Evolutionary conservation across 2,113 vertebrate species (phyloP), one percentile per base, ranked within the genome.

Genomic region (Oreotragus oreotragus): DNA sequence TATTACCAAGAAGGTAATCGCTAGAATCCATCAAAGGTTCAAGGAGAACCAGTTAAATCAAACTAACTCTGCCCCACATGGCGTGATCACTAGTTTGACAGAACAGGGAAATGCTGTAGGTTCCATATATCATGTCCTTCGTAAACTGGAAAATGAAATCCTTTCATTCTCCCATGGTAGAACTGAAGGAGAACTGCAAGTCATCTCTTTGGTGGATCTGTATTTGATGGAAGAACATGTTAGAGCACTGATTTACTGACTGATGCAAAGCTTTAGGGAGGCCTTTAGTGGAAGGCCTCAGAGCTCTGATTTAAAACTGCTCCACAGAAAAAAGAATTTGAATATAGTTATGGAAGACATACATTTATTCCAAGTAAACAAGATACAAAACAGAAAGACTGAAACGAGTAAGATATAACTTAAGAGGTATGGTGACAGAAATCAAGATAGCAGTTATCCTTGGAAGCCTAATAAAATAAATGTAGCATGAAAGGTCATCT

Each of bases 241-340:
- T 7, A 15, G 70, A 77, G 16, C 86, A 39, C 16, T 85, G 64
- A 86, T 45, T 58, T 92, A 94, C 1, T 36, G 73, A 84, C 55
- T 76, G 39, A 91, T 73, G 15, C 16, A 21, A 87, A 55, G 70
- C 62, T 95, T 83, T 5, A 25, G 30, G 70, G 51, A 90, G 89
- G 33, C 17, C 33, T 76, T 83, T 70, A 47, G 33, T 53, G 57
- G 53, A 77, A 90, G 81, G 45, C 58, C 81, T 33, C 39, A 36
- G 51, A 91, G 45, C 45, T 92, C 57, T 62, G 36, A 43, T 7
- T 88, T 89, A 80, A 80, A 77, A 64, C 16, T 25, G 66, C 21
- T 70, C 76, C 58, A 81, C 33, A 95, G 62, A 85, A 94, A 91
- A 93, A 84, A 88, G 28, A 57, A 88, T 90, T 81, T 91, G 66